These are phyloP conservation scores for Danionella cerebrum DNA, from an alignment of 2,113 vertebrate species.

Conservation along the genomic window DNA sequence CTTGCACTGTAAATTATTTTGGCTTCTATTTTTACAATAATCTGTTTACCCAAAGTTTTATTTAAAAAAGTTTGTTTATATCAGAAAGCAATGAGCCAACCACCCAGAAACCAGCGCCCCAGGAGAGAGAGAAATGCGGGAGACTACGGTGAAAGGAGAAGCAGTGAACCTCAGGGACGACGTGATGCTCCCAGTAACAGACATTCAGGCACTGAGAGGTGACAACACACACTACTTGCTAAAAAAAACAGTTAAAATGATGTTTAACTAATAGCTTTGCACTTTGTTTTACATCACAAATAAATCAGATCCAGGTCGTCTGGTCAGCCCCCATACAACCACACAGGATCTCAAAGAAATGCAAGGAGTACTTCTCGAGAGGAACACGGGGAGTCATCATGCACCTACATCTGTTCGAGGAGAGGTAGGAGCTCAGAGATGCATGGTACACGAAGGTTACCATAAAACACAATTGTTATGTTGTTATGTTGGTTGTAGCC, in stretches of 20 bases:
- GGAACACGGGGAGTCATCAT: constrained; percentile 48
- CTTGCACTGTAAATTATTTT: too few species aligned
- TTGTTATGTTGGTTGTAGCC: too few species aligned
- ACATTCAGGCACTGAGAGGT: constrained; percentile 49
- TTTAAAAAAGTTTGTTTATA: background rate
- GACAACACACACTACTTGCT: background rate
- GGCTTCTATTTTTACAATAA: too few species aligned
- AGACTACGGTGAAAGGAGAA: background rate
- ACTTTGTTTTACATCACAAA: background rate
- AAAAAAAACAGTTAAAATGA: too few species aligned
- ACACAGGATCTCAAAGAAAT: constrained; percentile 30
- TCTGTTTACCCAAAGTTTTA: background rate
- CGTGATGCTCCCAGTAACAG: constrained; percentile 34
- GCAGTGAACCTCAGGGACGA: constrained; percentile 12
- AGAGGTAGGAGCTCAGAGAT: constrained; percentile 50
- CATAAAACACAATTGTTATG: background rate
- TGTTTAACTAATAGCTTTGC: too few species aligned
- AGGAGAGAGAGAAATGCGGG: constrained; percentile 51
- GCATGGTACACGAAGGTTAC: background rate
- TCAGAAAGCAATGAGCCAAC: constrained; percentile 53
- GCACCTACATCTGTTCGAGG: constrained; percentile 61
- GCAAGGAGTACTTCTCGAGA: constrained; percentile 26
- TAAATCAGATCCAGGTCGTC: constrained; percentile 42
- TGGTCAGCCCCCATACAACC: constrained; percentile 41
- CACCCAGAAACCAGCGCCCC: constrained; percentile 46